Base-by-base conservation (phyloP, 2,888 invertebrate genomes). In the Disparrhopalites patrizii region DNA sequence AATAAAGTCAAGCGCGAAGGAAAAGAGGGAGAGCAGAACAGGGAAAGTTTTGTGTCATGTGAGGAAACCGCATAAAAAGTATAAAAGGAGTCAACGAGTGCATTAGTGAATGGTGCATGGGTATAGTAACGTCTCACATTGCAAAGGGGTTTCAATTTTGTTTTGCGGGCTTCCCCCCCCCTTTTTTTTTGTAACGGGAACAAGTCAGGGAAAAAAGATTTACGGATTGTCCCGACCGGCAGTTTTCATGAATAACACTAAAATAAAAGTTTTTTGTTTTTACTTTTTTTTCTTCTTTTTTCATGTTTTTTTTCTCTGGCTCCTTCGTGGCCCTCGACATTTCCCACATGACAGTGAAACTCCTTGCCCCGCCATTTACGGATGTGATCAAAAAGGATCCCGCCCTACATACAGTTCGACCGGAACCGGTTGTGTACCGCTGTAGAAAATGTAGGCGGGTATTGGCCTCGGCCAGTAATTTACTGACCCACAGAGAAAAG, bases 321-420 rank as follows among this genome's bases (percentile, higher is more conserved):
- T n/a, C n/a, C n/a, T n/a, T n/a, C n/a, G n/a, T n/a, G n/a, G n/a
- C n/a, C n/a, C n/a, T n/a, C n/a, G n/a, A n/a, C n/a, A n/a, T n/a
- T n/a, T n/a, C n/a, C n/a, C n/a, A n/a, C n/a, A 67, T 76, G 75
- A 30, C 79, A 86, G 91, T 88, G 3, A 90, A 89, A 81, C 91
- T 92, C 76, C 81, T 93, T 68, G 91, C 93, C 0, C 90, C 88
- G 76, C 83, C 83, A 69, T 91, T 87, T 76, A 83, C 85, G 70
- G 88, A 89, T 78, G 82, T 93, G 30, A 84, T 93, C 8, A 89
- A 89, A 78, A 83, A 87, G 0, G 92, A 93, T 82, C 92, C 92
- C 0, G 88, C 87, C 0, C 78, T 90, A 63, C 84, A 84, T 1
- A 85, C 87, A 33, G 87, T 87, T 72, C 84, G 87, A 73, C 92